phyloP scores from a whole-genome alignment of 2,113 vertebrate species.

The Strix uralensis region DNA sequence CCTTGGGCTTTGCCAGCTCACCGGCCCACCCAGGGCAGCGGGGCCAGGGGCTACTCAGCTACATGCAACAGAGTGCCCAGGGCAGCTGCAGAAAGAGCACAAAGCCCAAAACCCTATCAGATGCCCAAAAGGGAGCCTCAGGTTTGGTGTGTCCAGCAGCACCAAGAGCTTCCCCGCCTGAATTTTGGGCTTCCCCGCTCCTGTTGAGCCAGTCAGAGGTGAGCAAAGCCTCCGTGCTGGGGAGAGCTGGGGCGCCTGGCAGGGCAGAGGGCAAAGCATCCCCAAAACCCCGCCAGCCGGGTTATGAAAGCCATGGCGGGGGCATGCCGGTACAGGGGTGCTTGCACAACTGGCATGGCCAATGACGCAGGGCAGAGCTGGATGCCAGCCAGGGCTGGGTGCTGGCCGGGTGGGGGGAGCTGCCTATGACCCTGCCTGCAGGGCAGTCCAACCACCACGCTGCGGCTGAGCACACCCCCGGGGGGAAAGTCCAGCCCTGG shows the following conservation, averaged over 20 bases:
- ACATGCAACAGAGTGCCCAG: rapidly evolving
- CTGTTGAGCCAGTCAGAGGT: rapidly evolving
- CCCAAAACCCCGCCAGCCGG: rapidly evolving
- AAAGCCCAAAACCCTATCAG: not conserved
- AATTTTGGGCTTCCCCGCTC: rapidly evolving
- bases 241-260: rapidly evolving
- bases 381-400: not conserved
- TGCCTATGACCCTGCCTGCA: not conserved
- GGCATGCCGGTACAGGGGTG: rapidly evolving
- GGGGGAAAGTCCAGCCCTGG: not conserved
- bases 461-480: not conserved
- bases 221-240: not conserved
- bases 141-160: not conserved
- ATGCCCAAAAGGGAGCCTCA: not conserved
- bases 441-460: not conserved
- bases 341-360: not conserved
- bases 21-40: not conserved
- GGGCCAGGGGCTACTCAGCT: not conserved
- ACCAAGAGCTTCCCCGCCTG: not conserved
- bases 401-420: not conserved
- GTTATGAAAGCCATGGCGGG: rapidly evolving
- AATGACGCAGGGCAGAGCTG: not conserved
- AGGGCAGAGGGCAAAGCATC: not conserved
- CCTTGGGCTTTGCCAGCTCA: not conserved
- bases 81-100: not conserved